A percentile compares a stretch with the other conserved stretches of the same genome.
These are phyloP conservation scores for Callimorpha dominula DNA, from an alignment of 2,888 invertebrate genomes.

Conservation along the genomic window DNA sequence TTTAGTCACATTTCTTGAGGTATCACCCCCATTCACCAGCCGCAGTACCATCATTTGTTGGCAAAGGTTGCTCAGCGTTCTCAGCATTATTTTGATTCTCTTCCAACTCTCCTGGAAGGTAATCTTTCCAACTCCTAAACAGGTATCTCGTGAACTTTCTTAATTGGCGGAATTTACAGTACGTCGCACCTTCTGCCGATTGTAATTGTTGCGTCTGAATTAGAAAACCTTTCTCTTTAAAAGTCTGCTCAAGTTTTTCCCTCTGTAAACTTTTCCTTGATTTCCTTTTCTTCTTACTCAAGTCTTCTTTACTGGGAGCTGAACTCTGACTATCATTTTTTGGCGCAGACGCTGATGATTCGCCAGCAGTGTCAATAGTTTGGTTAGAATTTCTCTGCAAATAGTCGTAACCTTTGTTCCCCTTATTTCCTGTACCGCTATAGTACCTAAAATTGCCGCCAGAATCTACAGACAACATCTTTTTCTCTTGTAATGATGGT, in stretches of 20 bases:
- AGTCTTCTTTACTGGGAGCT: slow-evolving; percentile 69
- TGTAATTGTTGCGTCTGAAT: slow-evolving; percentile 97
- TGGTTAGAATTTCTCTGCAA: slow-evolving; percentile 90
- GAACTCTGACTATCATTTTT: slow-evolving; percentile 42
- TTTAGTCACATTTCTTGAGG: slow-evolving; percentile 5
- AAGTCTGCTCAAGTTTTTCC: slow-evolving; percentile 96
- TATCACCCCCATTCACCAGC: slow-evolving; percentile 69
- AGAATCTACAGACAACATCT: slow-evolving; percentile 96
- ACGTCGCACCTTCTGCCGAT: slow-evolving; percentile 97
- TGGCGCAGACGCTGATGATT: slow-evolving; percentile 57
- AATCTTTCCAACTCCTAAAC: slow-evolving; percentile 97
- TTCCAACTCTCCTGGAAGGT: slow-evolving; percentile 92
- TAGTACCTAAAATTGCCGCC: slow-evolving; percentile 96
- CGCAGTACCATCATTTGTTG: slow-evolving; percentile 48
- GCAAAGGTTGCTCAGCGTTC: slow-evolving; percentile 32
- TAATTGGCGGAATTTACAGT: slow-evolving; percentile 96
- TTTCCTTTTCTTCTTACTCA: slow-evolving; percentile 89
- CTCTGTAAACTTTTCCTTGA: slow-evolving; percentile 94
- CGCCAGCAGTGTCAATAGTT: slow-evolving; percentile 48
- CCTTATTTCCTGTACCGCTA: slow-evolving; percentile 94
- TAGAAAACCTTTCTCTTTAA: slow-evolving; percentile 96
- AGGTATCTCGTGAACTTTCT: slow-evolving; percentile 96
- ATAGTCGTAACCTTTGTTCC: slow-evolving; percentile 93
- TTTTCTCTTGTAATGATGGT: slow-evolving; percentile 95
- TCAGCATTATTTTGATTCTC: slow-evolving; percentile 51